Evolutionary conservation across 1,140 invertebrate genomes (phyloP).

Genomic region (Argopecten irradians): DNA sequence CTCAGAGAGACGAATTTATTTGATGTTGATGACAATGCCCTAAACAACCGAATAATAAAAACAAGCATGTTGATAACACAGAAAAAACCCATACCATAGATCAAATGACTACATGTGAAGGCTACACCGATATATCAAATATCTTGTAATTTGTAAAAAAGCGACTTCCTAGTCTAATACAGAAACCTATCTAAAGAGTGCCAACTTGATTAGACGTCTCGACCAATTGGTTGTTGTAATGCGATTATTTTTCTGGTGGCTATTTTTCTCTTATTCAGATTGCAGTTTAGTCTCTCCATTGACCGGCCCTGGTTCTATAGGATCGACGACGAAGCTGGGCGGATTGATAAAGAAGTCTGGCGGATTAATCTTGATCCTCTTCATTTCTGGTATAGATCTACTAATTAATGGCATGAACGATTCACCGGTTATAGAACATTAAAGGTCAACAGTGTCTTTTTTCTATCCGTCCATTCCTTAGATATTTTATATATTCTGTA

Average conservation of each 20-base stretch:
- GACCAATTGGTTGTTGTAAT: no score
- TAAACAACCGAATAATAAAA: no score
- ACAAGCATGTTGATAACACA: no score
- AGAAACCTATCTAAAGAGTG: no score
- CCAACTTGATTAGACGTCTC: no score
- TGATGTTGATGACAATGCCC: no score
- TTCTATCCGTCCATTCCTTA: not conserved
- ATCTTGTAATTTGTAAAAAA: no score
- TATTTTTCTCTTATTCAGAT: not conserved
- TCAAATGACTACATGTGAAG: no score
- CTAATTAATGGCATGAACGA: not conserved
- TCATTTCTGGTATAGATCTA: not conserved
- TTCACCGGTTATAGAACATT: not conserved
- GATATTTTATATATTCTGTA: not conserved
- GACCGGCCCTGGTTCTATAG: not conserved
- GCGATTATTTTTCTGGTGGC: not conserved
- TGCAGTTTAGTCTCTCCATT: not conserved
- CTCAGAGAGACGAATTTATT: no score
- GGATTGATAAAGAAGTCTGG: not conserved
- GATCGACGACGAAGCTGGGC: not conserved
- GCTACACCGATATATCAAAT: no score
- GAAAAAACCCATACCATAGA: no score
- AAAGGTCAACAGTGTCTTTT: not conserved
- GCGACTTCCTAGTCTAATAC: no score
- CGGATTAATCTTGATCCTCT: not conserved